These are phyloP conservation scores for Meiosimyza decipiens DNA, from an alignment of 2,888 invertebrate species.

Conservation along the genomic window DNA sequence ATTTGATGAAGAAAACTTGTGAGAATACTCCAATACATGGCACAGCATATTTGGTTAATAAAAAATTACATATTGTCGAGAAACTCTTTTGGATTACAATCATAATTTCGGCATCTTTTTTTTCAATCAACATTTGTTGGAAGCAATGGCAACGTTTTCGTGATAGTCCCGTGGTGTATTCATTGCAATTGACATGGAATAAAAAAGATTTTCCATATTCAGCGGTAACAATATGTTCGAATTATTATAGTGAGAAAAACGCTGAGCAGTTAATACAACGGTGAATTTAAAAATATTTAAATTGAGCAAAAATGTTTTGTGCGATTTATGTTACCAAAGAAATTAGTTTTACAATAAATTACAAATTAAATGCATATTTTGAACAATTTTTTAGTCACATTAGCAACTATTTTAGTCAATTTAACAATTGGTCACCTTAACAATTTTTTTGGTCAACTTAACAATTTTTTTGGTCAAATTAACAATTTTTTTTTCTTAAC, in stretches of 20 bases:
- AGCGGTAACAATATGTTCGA: slow-evolving; percentile 69
- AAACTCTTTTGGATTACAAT: slow-evolving; percentile 55
- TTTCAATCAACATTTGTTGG: slow-evolving; percentile 53
- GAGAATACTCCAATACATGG: slow-evolving; percentile 60
- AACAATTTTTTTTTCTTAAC: no score
- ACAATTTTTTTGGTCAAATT: no score
- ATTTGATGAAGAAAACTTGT: slow-evolving; percentile 47
- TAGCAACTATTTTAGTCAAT: no score
- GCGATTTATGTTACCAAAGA: not conserved
- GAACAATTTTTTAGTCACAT: no score
- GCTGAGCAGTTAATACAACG: slow-evolving; percentile 56
- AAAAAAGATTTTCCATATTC: slow-evolving; percentile 68
- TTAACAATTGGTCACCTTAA: no score
- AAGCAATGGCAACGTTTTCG: slow-evolving; percentile 67
- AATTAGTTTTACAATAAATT: no score
- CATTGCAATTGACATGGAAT: slow-evolving; percentile 68
- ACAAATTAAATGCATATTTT: no score
- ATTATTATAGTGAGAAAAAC: slow-evolving; percentile 56
- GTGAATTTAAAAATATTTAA: slow-evolving; percentile 46
- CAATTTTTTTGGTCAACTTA: no score
- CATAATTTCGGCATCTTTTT: slow-evolving; percentile 53
- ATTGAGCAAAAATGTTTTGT: not conserved
- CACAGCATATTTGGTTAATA: slow-evolving; percentile 56
- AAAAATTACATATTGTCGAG: slow-evolving; percentile 58
- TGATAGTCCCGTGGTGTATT: slow-evolving; percentile 69